Evolutionary conservation across 1,140 invertebrate genomes (phyloP), one percentile per base, ranked within the genome.

Genomic region (Aphis craccivora): DNA sequence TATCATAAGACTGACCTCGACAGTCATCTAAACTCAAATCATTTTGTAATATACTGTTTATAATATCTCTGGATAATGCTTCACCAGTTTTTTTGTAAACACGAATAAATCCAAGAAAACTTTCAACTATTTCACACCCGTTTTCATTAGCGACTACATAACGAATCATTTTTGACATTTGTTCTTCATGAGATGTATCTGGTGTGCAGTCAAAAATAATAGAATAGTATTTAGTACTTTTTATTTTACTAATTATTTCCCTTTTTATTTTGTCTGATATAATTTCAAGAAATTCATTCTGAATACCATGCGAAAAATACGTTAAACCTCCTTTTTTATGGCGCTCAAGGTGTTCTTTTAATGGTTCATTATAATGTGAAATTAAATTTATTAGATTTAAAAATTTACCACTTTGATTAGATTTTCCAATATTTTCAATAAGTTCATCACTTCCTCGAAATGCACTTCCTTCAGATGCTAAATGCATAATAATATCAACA

Each of bases 101-200:
- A 35, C 67, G 67, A 81, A 81, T 81, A 81, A 81, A 81, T 35
- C 30, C n/a, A 35, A 81, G 67, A 81, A 81, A 81, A 81, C 67
- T 81, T 81, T 81, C 67, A 35, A 81, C 67, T 81, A 81, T 81
- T 81, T 35, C n/a, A 81, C 67, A 37, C 30, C 67, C n/a, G 8
- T 35, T 35, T 81, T 81, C 67, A 81, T 81, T 81, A 35, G n/a
- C 35, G n/a, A 81, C 67, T 81, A 81, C n/a, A 81, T 81, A 81
- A 81, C 8, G n/a, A 35, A 81, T 81, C 30, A 35, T 81, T 88
- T 45, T 45, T 45, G 43, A 45, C 43, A 45, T 45, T 81, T 94
- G 94, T 87, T 94, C 93, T 55, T 87, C 84, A 30, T 93, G 83
- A 40, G 91, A 43, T 25, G 87, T 88, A 91, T 94, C 94, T 67